Conservation (phyloP, 2,113 vertebrate species). For the Morphnarchus princeps region DNA sequence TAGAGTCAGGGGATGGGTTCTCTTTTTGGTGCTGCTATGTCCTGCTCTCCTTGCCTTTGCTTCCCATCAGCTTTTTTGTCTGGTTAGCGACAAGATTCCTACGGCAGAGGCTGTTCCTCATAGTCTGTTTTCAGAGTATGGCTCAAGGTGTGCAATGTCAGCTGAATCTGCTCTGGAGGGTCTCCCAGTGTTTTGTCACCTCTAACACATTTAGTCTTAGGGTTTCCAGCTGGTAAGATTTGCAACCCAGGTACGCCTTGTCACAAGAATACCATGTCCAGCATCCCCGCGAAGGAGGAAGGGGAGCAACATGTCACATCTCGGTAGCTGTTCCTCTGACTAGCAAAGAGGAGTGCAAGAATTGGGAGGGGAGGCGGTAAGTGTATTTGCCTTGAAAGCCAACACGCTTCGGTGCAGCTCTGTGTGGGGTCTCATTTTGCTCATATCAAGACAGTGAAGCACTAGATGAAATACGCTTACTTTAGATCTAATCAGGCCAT, state of each 20-base stretch:
- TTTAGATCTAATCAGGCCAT: background rate
- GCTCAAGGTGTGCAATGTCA: background rate
- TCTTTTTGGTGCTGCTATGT: background rate
- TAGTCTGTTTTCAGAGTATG: background rate
- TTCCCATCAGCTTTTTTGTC: background rate
- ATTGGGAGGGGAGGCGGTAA: background rate
- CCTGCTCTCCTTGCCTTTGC: background rate
- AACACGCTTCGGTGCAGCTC: background rate
- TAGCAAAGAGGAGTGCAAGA: background rate
- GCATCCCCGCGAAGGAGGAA: background rate
- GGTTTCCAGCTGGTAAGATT: background rate
- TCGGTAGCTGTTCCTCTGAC: background rate
- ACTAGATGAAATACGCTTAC: background rate
- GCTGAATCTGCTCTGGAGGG: background rate
- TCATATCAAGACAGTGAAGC: background rate
- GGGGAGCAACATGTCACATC: fast-evolving
- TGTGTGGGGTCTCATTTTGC: background rate
- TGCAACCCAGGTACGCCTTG: background rate
- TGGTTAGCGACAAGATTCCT: background rate
- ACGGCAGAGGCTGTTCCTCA: background rate
- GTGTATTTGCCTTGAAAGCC: background rate
- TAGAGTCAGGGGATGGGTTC: background rate
- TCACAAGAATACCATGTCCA: background rate
- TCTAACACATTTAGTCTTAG: background rate
- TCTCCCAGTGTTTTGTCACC: background rate